Evolutionary conservation across 2,888 invertebrate species (phyloP).

Genomic region (Torymus texanus): DNA sequence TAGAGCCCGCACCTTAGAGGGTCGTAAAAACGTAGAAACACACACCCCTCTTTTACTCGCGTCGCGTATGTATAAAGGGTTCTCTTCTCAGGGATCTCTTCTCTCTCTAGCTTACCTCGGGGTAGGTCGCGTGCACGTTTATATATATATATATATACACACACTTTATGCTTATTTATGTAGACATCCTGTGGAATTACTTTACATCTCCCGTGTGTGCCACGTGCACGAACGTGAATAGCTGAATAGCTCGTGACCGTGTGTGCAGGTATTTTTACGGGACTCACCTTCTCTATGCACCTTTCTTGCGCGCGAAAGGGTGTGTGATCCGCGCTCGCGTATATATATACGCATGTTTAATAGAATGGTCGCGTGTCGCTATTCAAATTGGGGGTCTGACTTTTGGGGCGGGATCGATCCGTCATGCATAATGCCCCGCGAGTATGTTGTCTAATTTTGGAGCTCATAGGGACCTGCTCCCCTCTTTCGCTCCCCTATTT

Average conservation of each 20-base stretch:
- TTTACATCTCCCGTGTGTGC: constrained; percentile 61
- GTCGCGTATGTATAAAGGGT: neutral
- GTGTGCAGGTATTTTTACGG: constrained; percentile 45
- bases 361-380: constrained; percentile 58
- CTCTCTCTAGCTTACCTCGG: neutral
- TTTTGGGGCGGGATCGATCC: constrained; percentile 48
- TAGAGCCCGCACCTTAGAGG: neutral
- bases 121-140: constrained; percentile 5
- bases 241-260: constrained; percentile 30
- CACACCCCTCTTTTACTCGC: neutral
- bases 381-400: constrained; percentile 52
- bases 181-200: constrained; percentile 65
- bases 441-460: constrained; percentile 24
- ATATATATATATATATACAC: constrained; percentile 7
- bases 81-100: constrained; percentile 11
- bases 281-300: neutral
- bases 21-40: constrained; percentile 48
- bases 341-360: constrained; percentile 30
- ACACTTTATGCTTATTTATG: constrained; percentile 68
- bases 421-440: constrained; percentile 48
- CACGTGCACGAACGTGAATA: constrained; percentile 37
- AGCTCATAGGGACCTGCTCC: constrained; percentile 27
- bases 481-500: neutral
- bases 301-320: constrained; percentile 60
- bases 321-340: constrained; percentile 33